These are phyloP conservation scores for Diacarnus erythraeanus DNA, from an alignment of 37 sponge, comb jelly and placozoan species.

Conservation along the genomic window DNA sequence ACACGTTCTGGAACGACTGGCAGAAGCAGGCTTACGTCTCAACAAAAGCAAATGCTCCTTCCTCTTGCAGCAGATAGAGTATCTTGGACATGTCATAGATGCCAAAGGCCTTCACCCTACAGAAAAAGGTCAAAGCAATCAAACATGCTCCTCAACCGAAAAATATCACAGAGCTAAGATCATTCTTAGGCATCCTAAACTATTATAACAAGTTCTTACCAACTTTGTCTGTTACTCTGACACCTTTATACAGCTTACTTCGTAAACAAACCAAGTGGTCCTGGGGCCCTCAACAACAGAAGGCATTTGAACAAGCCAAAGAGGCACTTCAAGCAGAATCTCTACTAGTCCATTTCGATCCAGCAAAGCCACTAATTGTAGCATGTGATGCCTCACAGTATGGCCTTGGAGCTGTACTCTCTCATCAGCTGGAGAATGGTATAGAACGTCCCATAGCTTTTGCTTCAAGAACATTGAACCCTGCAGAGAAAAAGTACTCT, in stretches of 20 bases:
- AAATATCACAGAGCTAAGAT: neutral
- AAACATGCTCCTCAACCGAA: neutral
- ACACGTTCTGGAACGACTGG: neutral
- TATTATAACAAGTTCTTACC: slow-evolving; percentile 18
- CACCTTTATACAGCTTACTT: slow-evolving; percentile 37
- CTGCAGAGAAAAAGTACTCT: slow-evolving; percentile 5
- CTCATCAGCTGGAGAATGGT: neutral
- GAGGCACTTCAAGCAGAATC: slow-evolving; percentile 3
- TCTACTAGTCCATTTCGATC: slow-evolving; percentile 36
- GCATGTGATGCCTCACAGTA: slow-evolving; percentile 46
- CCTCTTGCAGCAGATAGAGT: neutral
- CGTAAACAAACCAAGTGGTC: slow-evolving; percentile 10
- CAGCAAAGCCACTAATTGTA: slow-evolving; percentile 25
- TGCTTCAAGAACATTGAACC: neutral
- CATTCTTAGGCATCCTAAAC: neutral
- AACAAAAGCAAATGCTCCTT: slow-evolving; percentile 4
- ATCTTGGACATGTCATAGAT: neutral
- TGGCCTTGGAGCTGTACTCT: slow-evolving; percentile 43
- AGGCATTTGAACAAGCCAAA: slow-evolving; percentile 52
- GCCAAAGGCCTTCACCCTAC: neutral
- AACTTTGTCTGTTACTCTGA: slow-evolving; percentile 23
- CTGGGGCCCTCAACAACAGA: slow-evolving; percentile 19
- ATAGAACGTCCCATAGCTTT: slow-evolving; percentile 4
- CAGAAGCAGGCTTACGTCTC: neutral
- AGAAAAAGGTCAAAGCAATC: slow-evolving; percentile 6